Evolutionary conservation across 2,888 invertebrate genomes (phyloP).

Genomic region (Schizotus pectinicornis): DNA sequence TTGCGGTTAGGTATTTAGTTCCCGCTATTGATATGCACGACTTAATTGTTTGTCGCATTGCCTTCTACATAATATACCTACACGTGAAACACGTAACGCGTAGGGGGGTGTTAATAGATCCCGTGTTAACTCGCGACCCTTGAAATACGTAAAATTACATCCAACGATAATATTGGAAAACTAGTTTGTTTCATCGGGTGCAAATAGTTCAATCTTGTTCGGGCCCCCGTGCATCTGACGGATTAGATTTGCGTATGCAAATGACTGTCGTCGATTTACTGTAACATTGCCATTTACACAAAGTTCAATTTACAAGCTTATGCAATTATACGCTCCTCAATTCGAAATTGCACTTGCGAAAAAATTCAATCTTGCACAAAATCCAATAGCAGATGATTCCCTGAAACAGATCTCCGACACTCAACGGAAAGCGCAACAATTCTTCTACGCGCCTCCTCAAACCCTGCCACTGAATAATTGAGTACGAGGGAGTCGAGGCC

Average conservation of each 20-base stretch:
- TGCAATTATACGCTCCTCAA: constrained; percentile 22
- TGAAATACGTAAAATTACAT: constrained; percentile 6
- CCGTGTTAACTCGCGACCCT: too few relatives aligned
- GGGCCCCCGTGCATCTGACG: constrained; percentile 14
- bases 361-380: constrained; percentile 35
- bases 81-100: too few relatives aligned
- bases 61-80: too few relatives aligned
- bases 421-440: constrained; percentile 2
- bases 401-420: constrained; percentile 16
- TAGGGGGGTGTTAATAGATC: too few relatives aligned
- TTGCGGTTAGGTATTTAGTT: constrained; percentile 12
- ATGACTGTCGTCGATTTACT: constrained; percentile 15
- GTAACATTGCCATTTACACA: constrained; percentile 21
- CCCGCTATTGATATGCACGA: constrained; percentile 19
- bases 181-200: constrained; percentile 8
- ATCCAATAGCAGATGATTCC: too few relatives aligned
- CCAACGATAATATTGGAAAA: constrained; percentile 2
- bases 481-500: constrained; percentile 22
- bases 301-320: constrained; percentile 19
- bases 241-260: constrained; percentile 24
- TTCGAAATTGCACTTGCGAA: constrained; percentile 26
- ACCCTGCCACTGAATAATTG: constrained; percentile 39
- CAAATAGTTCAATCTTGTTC: constrained; percentile 19
- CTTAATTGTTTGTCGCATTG: constrained; percentile 27
- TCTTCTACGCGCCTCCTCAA: constrained; percentile 3